A percentile compares a stretch with the other conserved stretches of the same genome.
Conservation (phyloP, 2,113 vertebrate genomes). For the Silurus glanis region DNA sequence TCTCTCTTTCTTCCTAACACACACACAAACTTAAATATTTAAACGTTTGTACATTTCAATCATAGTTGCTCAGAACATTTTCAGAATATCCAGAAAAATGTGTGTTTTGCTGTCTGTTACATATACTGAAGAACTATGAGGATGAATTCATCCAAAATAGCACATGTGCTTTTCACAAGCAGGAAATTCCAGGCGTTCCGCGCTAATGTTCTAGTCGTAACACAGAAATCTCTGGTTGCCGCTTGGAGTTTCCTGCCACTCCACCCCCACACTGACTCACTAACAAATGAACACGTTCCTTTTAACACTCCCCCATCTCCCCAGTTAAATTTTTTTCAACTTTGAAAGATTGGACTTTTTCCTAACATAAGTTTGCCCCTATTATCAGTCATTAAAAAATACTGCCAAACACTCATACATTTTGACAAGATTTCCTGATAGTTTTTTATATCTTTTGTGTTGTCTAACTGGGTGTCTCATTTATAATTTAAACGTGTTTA, state of each 20-base stretch:
- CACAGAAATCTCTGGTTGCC: slow-evolving; percentile 43
- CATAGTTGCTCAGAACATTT: background rate
- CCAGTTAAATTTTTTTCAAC: slow-evolving; percentile 19
- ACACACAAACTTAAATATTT: background rate
- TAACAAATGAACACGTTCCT: background rate
- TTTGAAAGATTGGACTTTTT: slow-evolving; percentile 11
- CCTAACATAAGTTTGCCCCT: background rate
- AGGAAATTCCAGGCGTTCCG: slow-evolving; percentile 69
- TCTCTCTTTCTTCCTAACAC: background rate
- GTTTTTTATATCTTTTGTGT: background rate
- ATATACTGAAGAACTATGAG: background rate
- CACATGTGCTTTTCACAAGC: slow-evolving; percentile 25
- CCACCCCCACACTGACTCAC: slow-evolving; percentile 34
- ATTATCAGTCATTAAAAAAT: background rate
- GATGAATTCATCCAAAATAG: slow-evolving; percentile 10
- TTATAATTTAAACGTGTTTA: background rate
- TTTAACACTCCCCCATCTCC: background rate
- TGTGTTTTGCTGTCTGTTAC: background rate
- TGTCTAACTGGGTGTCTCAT: background rate
- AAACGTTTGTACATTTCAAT: background rate
- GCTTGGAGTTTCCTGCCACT: slow-evolving; percentile 39
- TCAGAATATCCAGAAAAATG: background rate
- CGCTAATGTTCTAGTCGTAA: slow-evolving; percentile 56
- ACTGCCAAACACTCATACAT: background rate
- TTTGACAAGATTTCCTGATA: background rate